Evolutionary conservation across 2,888 invertebrate species (phyloP).

Genomic region (Scrobipalpa costella): DNA sequence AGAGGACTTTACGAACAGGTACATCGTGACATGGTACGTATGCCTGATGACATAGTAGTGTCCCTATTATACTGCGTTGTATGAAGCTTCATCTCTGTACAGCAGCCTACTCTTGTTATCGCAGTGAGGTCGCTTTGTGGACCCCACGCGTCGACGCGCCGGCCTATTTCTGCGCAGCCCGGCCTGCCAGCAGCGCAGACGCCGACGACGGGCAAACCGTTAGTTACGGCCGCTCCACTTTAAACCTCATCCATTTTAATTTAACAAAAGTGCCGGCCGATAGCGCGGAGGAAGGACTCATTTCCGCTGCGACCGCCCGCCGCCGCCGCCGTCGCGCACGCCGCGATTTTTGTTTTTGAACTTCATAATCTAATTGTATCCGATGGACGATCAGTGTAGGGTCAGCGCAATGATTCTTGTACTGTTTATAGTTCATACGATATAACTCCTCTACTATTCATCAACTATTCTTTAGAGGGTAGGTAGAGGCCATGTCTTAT

Average conservation of each 20-base stretch:
- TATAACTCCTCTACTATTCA: no score
- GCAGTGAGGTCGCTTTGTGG: constrained; percentile 34
- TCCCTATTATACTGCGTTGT: no score
- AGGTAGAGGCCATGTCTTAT: no score
- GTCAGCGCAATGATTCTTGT: not conserved
- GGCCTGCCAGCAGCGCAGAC: constrained; percentile 43
- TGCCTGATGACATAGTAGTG: no score
- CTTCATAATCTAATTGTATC: constrained; percentile 15
- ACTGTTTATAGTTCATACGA: no score
- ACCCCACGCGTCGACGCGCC: constrained; percentile 58
- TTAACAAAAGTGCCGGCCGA: constrained; percentile 80
- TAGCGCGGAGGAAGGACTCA: constrained; percentile 77
- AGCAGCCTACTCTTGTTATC: constrained; percentile 35
- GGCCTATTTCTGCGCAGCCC: constrained; percentile 12
- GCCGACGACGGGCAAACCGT: constrained; percentile 70
- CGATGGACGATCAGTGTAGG: not conserved
- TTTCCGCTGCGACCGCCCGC: constrained; percentile 62
- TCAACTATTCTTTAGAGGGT: no score
- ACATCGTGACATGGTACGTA: no score
- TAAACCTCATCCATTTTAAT: constrained; percentile 81
- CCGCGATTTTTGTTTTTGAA: constrained; percentile 22
- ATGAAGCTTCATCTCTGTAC: not conserved
- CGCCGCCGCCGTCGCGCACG: constrained; percentile 45
- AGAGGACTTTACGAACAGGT: no score
- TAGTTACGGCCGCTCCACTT: constrained; percentile 78